Base-by-base conservation (phyloP, 2,113 vertebrate species). In the Macaca mulatta region DNA sequence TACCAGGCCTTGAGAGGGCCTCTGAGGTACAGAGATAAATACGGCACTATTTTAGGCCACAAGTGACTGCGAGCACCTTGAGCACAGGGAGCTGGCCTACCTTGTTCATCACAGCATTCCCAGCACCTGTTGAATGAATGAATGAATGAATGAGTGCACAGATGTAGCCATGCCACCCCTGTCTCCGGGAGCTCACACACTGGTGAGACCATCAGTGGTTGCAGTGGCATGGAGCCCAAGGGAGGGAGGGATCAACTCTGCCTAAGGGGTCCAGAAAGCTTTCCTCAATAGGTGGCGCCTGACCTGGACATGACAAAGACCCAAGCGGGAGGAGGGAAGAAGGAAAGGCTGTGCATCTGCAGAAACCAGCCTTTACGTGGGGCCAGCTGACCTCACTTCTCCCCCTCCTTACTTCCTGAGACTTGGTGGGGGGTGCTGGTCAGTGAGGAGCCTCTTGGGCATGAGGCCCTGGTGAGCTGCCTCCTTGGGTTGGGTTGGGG, bases 121-220 rank as follows among this genome's bases (percentile, higher is more conserved):
- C 35, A 22, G 52, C 43, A 55, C 70, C 52, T 61, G 64, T 3
- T 52, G 55, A 74, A 6, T 43, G 57, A 38, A 12, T 55, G 83
- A 40, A 18, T 61, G 38, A 22, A 13, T 30, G 75, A 59, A n/a
- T 55, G 83, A 40, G 25, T 9, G 67, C 7, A 16, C 20, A n/a
- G 67, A 55, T 0, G 1, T 18, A 27, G 1, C 0, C 7, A 30
- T 13, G 8, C 30, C 64, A 22, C 40, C 25, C 13, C 18, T 72
- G n/a, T 12, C 38, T n/a, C 50, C 27, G 25, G 43, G 18, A 50
- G 9, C 22, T 38, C 50, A 5, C 67, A 35, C 43, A 3, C 1
- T 1, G 12, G 20, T 22, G 10, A n/a, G 52, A 9, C 13, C 59
- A 17, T 3, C 4, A 4, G 55, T 0, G 2, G 27, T 27, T 38